Conservation (phyloP, 2,888 invertebrate species). For the Cistogaster globosa region DNA sequence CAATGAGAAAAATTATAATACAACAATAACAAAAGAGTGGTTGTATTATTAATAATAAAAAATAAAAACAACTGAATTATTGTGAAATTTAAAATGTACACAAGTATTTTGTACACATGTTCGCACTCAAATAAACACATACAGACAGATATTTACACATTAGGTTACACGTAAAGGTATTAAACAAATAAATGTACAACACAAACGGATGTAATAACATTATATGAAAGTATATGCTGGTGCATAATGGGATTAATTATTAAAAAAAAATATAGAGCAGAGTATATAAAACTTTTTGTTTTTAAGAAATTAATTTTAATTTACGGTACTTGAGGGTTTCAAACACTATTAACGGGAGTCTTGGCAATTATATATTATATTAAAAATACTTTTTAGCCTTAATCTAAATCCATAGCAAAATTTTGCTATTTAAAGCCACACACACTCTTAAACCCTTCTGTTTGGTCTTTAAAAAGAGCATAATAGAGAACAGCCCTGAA, state of each 20-base stretch:
- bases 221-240: not conserved
- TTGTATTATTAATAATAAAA: conserved; percentile 34
- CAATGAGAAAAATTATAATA: conserved; percentile 13
- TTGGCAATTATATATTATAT: no score
- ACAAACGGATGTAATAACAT: conserved; percentile 28
- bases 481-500: no score
- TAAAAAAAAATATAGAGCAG: not conserved
- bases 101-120: conserved; percentile 11
- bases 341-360: no score
- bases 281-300: no score
- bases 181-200: conserved; percentile 51
- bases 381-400: no score
- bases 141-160: not conserved
- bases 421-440: no score
- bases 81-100: conserved; percentile 58
- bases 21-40: conserved; percentile 29
- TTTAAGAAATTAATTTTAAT: no score
- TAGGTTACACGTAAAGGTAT: conserved; percentile 40
- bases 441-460: no score
- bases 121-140: conserved; percentile 8
- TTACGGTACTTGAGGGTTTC: no score
- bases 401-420: no score
- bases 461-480: no score
- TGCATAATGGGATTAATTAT: conserved; percentile 19
- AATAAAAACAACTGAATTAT: conserved; percentile 48